Conservation (phyloP, 2,888 invertebrate genomes). For the Microctonus brassicae region DNA sequence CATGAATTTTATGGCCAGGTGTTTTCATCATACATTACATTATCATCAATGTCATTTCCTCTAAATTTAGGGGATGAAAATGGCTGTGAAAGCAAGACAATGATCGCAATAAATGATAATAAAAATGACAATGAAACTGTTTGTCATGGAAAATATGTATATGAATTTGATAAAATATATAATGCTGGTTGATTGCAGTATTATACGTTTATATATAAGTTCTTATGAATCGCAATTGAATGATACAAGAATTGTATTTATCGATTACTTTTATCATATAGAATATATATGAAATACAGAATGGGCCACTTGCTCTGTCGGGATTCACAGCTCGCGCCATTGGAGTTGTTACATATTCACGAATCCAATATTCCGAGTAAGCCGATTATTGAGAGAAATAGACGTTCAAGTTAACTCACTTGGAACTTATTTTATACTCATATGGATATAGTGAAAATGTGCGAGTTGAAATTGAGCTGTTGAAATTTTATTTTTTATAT, state of each 20-base stretch:
- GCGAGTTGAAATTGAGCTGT: not conserved
- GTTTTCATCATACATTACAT: not conserved
- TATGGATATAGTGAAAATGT: slow-evolving; percentile 37
- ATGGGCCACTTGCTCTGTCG: slow-evolving; percentile 1
- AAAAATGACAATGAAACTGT: no score
- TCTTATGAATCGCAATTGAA: not conserved
- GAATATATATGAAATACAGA: not conserved
- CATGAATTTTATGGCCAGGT: not conserved
- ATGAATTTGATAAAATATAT: no score
- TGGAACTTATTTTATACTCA: slow-evolving; percentile 2
- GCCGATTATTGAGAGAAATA: not conserved
- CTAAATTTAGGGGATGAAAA: no score
- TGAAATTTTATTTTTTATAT: not conserved
- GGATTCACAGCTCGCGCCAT: not conserved
- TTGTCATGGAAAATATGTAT: no score
- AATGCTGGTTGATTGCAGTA: not conserved
- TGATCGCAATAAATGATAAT: no score
- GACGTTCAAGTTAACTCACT: not conserved
- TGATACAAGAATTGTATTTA: not conserved
- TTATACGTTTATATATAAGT: not conserved
- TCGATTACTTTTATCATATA: not conserved
- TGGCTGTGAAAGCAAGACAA: no score
- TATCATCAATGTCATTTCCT: no score
- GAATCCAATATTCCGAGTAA: slow-evolving; percentile 34
- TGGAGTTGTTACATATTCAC: slow-evolving; percentile 14